A percentile compares a stretch with the other conserved stretches of the same genome.
phyloP scores from a whole-genome alignment of 1,140 invertebrate species.

The Onthophagus taurus region DNA sequence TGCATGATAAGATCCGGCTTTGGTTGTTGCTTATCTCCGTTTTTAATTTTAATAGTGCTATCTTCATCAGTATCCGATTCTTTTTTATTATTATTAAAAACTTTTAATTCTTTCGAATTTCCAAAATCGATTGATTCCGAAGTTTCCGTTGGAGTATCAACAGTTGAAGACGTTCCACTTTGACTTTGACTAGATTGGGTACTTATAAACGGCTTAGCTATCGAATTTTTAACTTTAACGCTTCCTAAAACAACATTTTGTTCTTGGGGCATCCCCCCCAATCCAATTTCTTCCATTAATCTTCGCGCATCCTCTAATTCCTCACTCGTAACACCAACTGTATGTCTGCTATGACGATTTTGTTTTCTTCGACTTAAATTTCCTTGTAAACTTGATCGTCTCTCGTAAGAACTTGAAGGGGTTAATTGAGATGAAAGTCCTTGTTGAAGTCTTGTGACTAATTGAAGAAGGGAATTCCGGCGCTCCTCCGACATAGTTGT shows the following conservation, averaged over 20 bases:
- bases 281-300: slow-evolving; percentile 56
- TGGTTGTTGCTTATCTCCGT: slow-evolving; percentile 9
- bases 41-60: no score
- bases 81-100: neutral
- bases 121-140: slow-evolving; percentile 22
- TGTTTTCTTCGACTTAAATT: slow-evolving; percentile 39
- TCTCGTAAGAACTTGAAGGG: slow-evolving; percentile 20
- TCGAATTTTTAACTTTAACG: slow-evolving; percentile 34
- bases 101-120: neutral
- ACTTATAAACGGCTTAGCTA: slow-evolving; percentile 36
- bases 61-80: slow-evolving; percentile 14
- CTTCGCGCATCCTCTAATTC: slow-evolving; percentile 65
- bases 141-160: slow-evolving; percentile 30
- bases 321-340: slow-evolving; percentile 69
- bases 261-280: slow-evolving; percentile 25
- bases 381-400: slow-evolving; percentile 24
- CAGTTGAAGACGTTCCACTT: slow-evolving; percentile 25
- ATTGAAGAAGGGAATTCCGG: slow-evolving; percentile 55
- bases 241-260: no score
- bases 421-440: slow-evolving; percentile 43
- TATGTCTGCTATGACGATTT: slow-evolving; percentile 58
- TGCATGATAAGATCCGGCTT: slow-evolving; percentile 19
- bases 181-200: slow-evolving; percentile 19
- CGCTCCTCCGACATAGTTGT: slow-evolving; percentile 42
- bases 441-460: slow-evolving; percentile 65